These are phyloP conservation scores for Tiliqua scincoides DNA, from an alignment of 2,113 vertebrate genomes.

Conservation along the genomic window DNA sequence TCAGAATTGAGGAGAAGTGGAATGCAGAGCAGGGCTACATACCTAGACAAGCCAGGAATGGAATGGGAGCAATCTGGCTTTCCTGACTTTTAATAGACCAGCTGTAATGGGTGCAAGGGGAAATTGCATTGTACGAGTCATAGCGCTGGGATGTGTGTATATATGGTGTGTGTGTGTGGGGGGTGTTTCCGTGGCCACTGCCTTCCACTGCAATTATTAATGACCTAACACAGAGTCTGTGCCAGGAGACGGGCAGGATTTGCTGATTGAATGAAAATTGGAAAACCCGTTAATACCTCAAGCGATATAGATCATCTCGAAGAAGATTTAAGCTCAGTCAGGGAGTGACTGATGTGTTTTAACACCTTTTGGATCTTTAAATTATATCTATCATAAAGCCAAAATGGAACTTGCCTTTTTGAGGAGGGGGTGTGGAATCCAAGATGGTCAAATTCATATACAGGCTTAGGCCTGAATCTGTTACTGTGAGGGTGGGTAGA, in stretches of 20 bases:
- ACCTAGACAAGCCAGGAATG: neutral
- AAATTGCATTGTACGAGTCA: rapidly evolving
- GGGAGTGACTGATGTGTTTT: neutral
- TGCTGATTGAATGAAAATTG: conserved; percentile 55
- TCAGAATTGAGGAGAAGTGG: neutral
- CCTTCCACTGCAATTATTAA: conserved; percentile 3
- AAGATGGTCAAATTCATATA: neutral
- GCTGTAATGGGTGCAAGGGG: rapidly evolving
- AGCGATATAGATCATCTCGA: conserved; percentile 21
- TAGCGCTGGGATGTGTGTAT: neutral
- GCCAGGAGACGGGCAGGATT: conserved; percentile 7
- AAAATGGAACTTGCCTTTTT: neutral
- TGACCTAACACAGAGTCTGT: neutral
- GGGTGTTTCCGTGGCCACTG: neutral
- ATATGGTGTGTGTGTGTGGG: rapidly evolving
- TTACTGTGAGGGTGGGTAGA: too few species aligned
- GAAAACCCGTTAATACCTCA: conserved; percentile 27
- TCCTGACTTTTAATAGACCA: neutral
- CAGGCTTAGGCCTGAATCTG: too few species aligned
- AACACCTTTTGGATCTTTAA: neutral
- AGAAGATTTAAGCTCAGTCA: neutral
- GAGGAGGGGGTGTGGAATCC: too few species aligned
- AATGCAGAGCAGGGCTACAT: neutral
- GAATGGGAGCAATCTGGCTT: neutral
- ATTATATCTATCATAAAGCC: neutral